Evolutionary conservation across 2,888 invertebrate genomes (phyloP).

Genomic region (Cordilura impudica): DNA sequence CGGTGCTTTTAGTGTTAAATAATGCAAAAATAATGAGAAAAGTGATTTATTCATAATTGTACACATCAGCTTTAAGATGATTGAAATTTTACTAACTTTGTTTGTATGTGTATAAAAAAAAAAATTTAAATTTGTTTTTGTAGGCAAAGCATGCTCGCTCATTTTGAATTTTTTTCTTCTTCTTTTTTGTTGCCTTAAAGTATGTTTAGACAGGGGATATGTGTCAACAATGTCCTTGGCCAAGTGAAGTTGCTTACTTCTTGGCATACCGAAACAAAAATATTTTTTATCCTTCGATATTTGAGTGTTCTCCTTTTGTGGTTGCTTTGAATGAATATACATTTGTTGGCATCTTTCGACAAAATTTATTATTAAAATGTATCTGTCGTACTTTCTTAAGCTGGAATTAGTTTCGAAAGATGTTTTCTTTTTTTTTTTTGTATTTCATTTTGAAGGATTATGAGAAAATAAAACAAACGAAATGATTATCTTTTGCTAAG

Average conservation of each 20-base stretch:
- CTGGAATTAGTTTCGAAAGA: slow-evolving; percentile 71
- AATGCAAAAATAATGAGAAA: slow-evolving; percentile 13
- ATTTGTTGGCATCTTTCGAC: not conserved
- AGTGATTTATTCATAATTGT: not conserved
- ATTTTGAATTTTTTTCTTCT: not conserved
- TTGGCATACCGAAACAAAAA: not conserved
- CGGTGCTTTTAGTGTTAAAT: too few species aligned
- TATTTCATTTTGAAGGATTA: not conserved
- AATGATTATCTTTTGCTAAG: slow-evolving; percentile 2
- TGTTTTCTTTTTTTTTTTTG: slow-evolving; percentile 34
- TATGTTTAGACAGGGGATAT: slow-evolving; percentile 38
- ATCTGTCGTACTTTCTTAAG: slow-evolving; percentile 66
- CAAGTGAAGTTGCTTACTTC: not conserved
- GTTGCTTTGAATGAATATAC: not conserved
- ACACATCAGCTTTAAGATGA: slow-evolving; percentile 13
- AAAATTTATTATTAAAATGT: slow-evolving; percentile 37
- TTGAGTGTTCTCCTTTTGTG: not conserved
- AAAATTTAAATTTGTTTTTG: not conserved
- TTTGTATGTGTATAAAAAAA: not conserved
- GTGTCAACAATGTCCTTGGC: slow-evolving; percentile 55
- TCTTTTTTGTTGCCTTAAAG: not conserved
- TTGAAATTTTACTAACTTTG: slow-evolving; percentile 25
- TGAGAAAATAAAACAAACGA: not conserved
- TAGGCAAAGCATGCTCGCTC: too few species aligned
- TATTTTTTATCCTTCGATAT: not conserved